phyloP scores from a whole-genome alignment of 2,113 vertebrate genomes.

The Gila orcuttii region DNA sequence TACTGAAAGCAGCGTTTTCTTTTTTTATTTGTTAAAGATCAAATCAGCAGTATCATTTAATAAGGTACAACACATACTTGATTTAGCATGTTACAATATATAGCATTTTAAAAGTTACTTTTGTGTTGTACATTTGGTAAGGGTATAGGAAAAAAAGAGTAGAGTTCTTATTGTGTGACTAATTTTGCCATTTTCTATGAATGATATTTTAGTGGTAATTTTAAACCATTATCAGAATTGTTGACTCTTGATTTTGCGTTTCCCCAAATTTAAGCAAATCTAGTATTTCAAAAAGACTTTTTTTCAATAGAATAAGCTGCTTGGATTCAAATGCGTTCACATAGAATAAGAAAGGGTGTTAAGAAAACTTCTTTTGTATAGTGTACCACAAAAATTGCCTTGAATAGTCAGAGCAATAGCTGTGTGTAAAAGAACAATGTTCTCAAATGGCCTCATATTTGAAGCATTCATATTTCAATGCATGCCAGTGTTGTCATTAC shows the following conservation, averaged over 20 bases:
- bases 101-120: conserved; percentile 9
- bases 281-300: neutral
- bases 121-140: conserved; percentile 5
- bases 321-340: neutral
- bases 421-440: neutral
- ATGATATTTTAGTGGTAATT: neutral
- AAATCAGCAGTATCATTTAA: neutral
- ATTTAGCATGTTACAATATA: neutral
- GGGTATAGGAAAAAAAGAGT: neutral
- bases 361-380: neutral
- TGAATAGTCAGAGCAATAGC: neutral
- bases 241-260: neutral
- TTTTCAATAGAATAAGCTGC: neutral
- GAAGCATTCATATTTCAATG: neutral
- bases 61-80: conserved; percentile 5
- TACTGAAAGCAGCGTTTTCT: neutral
- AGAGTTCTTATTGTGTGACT: neutral
- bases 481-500: neutral
- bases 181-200: neutral
- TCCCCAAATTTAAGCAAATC: neutral
- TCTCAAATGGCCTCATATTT: neutral
- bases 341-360: neutral
- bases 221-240: neutral
- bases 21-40: conserved; percentile 1
- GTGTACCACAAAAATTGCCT: conserved; percentile 13